Evolutionary conservation across 2,113 vertebrate genomes (phyloP).

Genomic region (Arenaria interpres): DNA sequence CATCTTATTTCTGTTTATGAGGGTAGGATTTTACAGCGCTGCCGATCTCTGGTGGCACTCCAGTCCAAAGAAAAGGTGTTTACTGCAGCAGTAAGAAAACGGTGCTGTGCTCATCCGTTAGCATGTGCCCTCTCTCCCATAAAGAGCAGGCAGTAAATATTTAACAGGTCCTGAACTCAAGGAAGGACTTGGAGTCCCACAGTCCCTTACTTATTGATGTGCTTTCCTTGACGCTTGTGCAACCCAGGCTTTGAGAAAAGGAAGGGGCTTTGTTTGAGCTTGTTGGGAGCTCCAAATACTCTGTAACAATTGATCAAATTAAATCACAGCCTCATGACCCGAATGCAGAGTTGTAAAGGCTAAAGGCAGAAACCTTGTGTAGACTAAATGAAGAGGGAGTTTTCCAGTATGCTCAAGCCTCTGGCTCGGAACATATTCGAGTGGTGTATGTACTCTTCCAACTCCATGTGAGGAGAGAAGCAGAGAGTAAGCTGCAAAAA

Average conservation of each 20-base stretch:
- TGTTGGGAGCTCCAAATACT: not conserved
- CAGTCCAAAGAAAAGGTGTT: not conserved
- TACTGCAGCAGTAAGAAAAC: not conserved
- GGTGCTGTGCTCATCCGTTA: not conserved
- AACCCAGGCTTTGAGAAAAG: not conserved
- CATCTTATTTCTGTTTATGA: not conserved
- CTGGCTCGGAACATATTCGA: not conserved
- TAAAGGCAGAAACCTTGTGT: not conserved
- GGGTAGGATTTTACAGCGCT: not conserved
- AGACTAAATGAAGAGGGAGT: not conserved
- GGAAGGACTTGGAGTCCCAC: not conserved
- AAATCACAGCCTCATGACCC: fast-evolving
- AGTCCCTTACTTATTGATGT: not conserved
- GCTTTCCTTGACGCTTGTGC: not conserved
- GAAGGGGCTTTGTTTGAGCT: not conserved
- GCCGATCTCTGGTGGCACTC: not conserved
- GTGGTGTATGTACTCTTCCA: not conserved
- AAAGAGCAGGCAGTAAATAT: not conserved
- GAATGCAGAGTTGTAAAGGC: not conserved
- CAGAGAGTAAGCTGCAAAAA: not conserved
- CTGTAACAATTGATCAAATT: not conserved
- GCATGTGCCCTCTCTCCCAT: not conserved
- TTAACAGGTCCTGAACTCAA: not conserved
- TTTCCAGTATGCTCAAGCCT: not conserved
- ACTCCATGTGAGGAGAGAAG: not conserved